Evolutionary conservation across 23 tunicate genomes (phyloP).

Genomic region (Corella eumyota): DNA sequence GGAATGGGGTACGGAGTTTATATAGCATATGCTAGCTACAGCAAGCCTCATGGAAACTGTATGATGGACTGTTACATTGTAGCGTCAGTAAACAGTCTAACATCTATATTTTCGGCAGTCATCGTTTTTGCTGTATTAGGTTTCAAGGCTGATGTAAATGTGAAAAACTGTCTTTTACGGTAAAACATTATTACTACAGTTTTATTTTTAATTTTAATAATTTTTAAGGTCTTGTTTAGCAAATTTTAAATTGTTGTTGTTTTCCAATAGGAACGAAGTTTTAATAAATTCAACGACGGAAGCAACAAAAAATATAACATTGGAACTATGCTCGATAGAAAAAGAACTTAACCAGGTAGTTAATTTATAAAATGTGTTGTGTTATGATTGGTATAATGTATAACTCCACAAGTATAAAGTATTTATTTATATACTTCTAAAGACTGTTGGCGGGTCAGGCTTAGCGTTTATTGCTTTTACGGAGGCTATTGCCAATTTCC

Average conservation of each 20-base stretch:
- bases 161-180: background rate
- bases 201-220: background rate
- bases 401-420: background rate
- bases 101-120: background rate
- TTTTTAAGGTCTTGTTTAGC: background rate
- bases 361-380: background rate
- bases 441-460: conserved; percentile 3
- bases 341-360: background rate
- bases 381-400: background rate
- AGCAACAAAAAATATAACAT: background rate
- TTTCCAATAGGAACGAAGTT: background rate
- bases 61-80: background rate
- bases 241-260: background rate
- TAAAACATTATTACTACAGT: background rate
- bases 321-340: background rate
- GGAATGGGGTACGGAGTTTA: background rate
- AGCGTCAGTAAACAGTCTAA: conserved; percentile 2
- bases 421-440: background rate
- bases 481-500: conserved; percentile 1
- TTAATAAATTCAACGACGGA: background rate
- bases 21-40: conserved; percentile 5
- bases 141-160: background rate
- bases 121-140: conserved; percentile 3
- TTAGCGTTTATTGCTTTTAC: background rate
- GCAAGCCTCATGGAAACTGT: conserved; percentile 1